These are phyloP conservation scores for Fabriciana adippe DNA, from an alignment of 2,888 invertebrate genomes.

Conservation along the genomic window DNA sequence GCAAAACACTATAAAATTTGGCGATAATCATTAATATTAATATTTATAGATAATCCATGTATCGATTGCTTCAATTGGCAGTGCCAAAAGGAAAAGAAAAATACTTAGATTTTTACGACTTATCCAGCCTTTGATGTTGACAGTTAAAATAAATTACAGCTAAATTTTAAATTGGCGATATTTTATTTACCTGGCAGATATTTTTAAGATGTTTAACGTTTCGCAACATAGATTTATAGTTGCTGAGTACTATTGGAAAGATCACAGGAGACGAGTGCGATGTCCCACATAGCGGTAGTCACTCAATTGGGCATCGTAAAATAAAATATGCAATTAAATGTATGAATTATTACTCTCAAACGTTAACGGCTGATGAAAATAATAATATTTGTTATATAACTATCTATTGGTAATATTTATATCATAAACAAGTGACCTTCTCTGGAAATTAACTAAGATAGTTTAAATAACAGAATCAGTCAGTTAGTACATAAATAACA, in stretches of 20 bases:
- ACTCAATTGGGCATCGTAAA: constrained; percentile 29
- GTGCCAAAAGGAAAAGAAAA: no score
- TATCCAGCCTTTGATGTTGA: background rate
- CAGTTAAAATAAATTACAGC: constrained; percentile 15
- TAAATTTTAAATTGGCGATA: constrained; percentile 16
- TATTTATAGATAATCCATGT: no score
- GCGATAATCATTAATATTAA: no score
- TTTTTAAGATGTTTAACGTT: constrained; percentile 15
- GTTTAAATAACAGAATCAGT: no score
- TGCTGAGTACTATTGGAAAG: constrained; percentile 26
- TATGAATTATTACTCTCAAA: constrained; percentile 12
- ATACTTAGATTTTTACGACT: background rate
- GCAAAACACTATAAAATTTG: background rate
- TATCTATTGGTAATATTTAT: no score
- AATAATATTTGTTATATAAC: background rate
- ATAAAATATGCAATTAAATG: constrained; percentile 31
- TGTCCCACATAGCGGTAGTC: constrained; percentile 33
- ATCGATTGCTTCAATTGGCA: no score
- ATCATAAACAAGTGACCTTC: no score
- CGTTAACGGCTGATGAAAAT: background rate
- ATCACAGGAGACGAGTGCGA: constrained; percentile 32
- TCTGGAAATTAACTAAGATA: no score
- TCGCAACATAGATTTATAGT: constrained; percentile 33
- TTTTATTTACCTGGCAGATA: constrained; percentile 22
- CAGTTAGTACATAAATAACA: no score